phyloP scores from a whole-genome alignment of 2,113 vertebrate genomes.

The Lichenostomus cassidix region DNA sequence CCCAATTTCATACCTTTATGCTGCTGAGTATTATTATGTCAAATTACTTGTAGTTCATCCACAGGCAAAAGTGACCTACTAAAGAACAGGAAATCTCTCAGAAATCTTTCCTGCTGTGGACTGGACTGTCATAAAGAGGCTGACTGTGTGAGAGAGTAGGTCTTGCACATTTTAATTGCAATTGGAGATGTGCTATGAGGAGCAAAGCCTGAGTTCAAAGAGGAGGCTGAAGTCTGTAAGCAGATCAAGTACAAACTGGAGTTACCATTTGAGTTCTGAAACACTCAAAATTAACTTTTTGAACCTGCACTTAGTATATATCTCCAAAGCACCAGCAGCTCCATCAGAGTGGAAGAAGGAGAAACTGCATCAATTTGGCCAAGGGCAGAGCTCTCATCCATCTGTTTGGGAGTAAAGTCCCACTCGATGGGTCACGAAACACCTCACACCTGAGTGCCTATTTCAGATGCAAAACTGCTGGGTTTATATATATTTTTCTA shows the following conservation, averaged over 20 bases:
- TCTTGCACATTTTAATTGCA: background rate
- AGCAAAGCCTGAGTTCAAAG: background rate
- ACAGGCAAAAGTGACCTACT: background rate
- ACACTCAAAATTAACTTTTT: background rate
- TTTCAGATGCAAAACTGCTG: background rate
- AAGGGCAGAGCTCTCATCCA: background rate
- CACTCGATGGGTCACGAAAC: background rate
- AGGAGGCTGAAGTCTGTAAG: background rate
- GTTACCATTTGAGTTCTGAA: background rate
- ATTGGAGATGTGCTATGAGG: background rate
- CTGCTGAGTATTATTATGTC: background rate
- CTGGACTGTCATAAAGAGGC: background rate
- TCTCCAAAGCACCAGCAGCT: background rate
- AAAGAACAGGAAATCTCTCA: background rate
- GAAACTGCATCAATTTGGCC: background rate
- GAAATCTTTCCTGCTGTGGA: background rate
- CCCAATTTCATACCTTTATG: background rate
- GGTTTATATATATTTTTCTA: background rate
- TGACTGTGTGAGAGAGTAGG: background rate
- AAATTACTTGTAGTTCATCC: background rate
- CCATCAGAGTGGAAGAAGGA: background rate
- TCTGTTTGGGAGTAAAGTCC: conserved; percentile 3
- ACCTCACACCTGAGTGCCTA: background rate
- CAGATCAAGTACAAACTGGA: background rate
- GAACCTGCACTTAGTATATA: background rate